These are phyloP conservation scores for Oligia strigilis DNA, from an alignment of 2,888 invertebrate species.

Conservation along the genomic window DNA sequence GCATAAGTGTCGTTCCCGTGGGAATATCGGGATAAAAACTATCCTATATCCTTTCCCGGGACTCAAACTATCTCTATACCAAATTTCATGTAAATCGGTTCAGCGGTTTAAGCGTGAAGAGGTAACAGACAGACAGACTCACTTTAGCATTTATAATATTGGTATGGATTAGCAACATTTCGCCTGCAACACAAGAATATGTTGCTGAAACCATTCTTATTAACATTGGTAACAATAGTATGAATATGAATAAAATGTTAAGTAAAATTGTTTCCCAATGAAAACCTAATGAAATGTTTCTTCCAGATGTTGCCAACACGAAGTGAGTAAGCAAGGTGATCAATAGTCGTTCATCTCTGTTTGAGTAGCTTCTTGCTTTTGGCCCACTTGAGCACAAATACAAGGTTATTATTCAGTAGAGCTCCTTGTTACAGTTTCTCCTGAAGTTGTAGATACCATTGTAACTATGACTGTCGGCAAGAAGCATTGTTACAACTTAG, in stretches of 20 bases:
- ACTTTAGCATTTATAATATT: too few relatives aligned
- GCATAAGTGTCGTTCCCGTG: too few relatives aligned
- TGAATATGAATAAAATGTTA: too few relatives aligned
- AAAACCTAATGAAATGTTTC: not conserved
- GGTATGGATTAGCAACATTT: too few relatives aligned
- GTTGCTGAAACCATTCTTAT: not conserved
- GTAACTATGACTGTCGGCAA: not conserved
- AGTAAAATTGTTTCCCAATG: not conserved
- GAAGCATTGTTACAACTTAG: slow-evolving; percentile 21
- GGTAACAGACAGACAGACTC: too few relatives aligned
- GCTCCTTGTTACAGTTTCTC: slow-evolving; percentile 3
- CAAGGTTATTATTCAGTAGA: not conserved
- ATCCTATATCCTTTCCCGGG: too few relatives aligned
- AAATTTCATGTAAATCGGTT: too few relatives aligned
- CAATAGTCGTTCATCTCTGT: not conserved
- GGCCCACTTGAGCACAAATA: not conserved
- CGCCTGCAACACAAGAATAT: not conserved
- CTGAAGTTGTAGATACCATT: not conserved
- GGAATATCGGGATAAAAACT: too few relatives aligned
- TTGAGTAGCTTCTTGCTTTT: not conserved
- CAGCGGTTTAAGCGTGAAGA: too few relatives aligned
- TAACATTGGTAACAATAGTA: too few relatives aligned
- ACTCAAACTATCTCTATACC: too few relatives aligned
- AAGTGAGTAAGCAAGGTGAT: not conserved
- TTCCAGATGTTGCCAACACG: not conserved